Conservation (phyloP, 2,113 vertebrate genomes). For the Conger conger region DNA sequence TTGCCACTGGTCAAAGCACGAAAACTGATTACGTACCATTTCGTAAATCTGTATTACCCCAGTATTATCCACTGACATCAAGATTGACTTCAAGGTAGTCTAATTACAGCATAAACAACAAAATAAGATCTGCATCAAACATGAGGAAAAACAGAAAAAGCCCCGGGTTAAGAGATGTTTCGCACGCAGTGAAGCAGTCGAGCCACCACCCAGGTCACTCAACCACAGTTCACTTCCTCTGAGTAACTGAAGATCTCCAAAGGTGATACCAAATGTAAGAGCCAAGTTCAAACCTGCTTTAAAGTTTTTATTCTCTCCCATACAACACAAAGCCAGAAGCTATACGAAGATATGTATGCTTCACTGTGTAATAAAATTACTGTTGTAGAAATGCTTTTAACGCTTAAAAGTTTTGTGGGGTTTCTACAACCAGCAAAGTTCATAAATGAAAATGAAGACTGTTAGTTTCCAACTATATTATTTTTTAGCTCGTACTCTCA, state of each 20-base stretch:
- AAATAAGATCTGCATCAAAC: neutral
- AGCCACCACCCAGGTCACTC: neutral
- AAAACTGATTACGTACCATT: no score
- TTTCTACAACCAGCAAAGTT: neutral
- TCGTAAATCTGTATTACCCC: neutral
- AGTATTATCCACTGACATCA: neutral
- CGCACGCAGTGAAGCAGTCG: neutral
- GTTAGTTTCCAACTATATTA: neutral
- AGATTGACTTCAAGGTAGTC: neutral
- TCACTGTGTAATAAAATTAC: neutral
- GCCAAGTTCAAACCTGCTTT: neutral
- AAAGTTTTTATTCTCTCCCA: neutral
- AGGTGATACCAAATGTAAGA: slow-evolving; percentile 6
- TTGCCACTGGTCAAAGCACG: neutral
- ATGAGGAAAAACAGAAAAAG: neutral
- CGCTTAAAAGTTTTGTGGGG: neutral
- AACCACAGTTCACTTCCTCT: slow-evolving; percentile 14
- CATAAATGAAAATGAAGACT: neutral
- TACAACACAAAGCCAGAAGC: neutral
- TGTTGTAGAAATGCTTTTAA: neutral
- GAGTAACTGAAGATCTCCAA: neutral
- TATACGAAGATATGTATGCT: neutral
- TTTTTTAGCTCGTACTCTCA: neutral
- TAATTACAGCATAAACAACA: neutral
- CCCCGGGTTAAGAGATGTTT: neutral